A percentile compares a stretch with the other conserved stretches of the same genome.
These are phyloP conservation scores for Sycophila texana DNA, from an alignment of 2,888 invertebrate species.

Conservation along the genomic window DNA sequence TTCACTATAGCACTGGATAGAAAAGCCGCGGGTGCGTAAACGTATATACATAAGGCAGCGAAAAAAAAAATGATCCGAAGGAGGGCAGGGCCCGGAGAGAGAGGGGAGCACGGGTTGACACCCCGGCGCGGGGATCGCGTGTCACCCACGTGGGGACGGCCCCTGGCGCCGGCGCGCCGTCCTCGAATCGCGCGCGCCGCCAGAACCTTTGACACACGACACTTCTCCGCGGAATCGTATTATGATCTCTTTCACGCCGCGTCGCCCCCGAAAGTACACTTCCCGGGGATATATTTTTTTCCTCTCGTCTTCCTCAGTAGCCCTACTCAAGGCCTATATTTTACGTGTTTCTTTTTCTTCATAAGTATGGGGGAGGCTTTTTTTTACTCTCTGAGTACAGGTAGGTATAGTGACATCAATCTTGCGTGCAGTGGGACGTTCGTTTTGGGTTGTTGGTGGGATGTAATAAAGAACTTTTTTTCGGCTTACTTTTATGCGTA, in stretches of 20 bases:
- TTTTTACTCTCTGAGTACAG: neutral
- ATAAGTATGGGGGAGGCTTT: neutral
- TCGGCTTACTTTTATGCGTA: no score
- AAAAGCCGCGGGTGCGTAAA: no score
- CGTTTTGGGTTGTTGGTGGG: neutral
- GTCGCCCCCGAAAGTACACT: constrained; percentile 6
- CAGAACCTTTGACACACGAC: constrained; percentile 57
- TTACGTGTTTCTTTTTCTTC: neutral
- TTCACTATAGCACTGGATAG: no score
- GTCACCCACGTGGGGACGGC: constrained; percentile 65
- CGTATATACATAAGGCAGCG: no score
- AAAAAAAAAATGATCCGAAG: no score
- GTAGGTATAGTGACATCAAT: neutral
- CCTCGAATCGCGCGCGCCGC: constrained; percentile 55
- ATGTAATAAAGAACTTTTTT: neutral
- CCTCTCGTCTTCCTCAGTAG: neutral
- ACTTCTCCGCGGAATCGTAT: constrained; percentile 55
- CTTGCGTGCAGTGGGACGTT: constrained; percentile 4
- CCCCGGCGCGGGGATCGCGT: constrained; percentile 70
- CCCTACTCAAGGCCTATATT: neutral
- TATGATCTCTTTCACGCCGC: constrained; percentile 54
- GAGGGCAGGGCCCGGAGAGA: no score
- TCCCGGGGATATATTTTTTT: neutral
- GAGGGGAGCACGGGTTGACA: constrained; percentile 59
- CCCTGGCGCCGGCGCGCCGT: constrained; percentile 73